Evolutionary conservation across 2,797 vertebrate species (phyloP).

Genomic region (Channa striata): DNA sequence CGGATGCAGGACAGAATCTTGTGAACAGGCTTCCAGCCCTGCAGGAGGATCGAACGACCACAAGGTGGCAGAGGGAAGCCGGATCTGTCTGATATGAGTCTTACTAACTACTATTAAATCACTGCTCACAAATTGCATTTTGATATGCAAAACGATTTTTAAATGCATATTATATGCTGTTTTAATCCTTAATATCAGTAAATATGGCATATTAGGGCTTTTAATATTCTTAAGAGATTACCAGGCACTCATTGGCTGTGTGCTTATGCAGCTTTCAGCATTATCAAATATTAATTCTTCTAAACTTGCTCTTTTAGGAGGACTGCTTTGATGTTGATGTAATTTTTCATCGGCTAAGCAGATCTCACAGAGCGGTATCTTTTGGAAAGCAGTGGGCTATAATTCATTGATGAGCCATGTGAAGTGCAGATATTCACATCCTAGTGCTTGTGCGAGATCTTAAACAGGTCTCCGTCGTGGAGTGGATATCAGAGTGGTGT

Average conservation of each 20-base stretch:
- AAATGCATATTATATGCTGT: conserved; percentile 83
- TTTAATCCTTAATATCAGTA: conserved; percentile 83
- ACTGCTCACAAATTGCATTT: conserved; percentile 81
- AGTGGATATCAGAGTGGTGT: conserved; percentile 17
- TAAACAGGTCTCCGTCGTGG: conserved; percentile 43
- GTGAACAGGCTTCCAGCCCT: no score
- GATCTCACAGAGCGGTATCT: conserved; percentile 73
- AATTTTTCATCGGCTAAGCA: conserved; percentile 81
- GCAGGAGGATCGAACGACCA: conserved; percentile 68
- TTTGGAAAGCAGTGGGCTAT: conserved; percentile 71
- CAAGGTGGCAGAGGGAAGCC: conserved; percentile 73
- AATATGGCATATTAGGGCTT: conserved; percentile 81
- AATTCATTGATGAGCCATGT: conserved; percentile 81
- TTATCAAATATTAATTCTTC: conserved; percentile 84
- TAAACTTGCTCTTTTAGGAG: conserved; percentile 85
- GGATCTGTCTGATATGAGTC: conserved; percentile 55
- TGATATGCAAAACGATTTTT: conserved; percentile 84
- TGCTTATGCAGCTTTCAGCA: conserved; percentile 77
- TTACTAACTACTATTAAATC: conserved; percentile 71
- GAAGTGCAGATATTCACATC: conserved; percentile 58
- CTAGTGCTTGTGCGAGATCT: conserved; percentile 58
- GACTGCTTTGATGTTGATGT: conserved; percentile 83
- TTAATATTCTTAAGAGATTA: conserved; percentile 84
- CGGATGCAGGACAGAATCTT: no score
- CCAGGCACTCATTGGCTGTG: conserved; percentile 70